Evolutionary conservation across 2,888 invertebrate genomes (phyloP), one percentile per base, ranked within the genome.

Genomic region (Euphydryas editha): DNA sequence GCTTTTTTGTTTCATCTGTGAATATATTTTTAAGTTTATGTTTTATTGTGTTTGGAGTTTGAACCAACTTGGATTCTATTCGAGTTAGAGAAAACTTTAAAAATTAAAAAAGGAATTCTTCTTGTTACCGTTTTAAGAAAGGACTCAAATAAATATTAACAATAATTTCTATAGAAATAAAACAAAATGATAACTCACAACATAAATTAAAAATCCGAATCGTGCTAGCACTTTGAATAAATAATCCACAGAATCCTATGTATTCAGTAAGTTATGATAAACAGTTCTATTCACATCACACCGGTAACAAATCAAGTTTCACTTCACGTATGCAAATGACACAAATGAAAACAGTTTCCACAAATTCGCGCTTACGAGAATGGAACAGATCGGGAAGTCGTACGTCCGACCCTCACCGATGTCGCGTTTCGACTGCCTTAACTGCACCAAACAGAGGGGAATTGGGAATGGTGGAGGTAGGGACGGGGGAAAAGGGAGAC

Each of bases 271-370:
- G 67, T 60, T 60, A 64, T 54, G 62, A 65, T 67, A 62, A 73
- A 73, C 70, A 75, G 76, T 76, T 75, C 73, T 78, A 75, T 77
- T 83, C 84, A 83, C 86, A 88, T 84, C 82, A 84, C 87, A 84
- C 78, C 78, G 77, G 79, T 78, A 81, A 74, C 79, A 82, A 86
- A 84, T 79, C 84, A 81, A 86, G 84, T 87, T 86, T 86, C 89
- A 91, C 89, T 88, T 83, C 85, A 86, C 85, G 81, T 85, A 88
- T 87, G 86, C 76, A 87, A 86, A 88, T 85, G 80, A 82, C 85
- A 85, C 85, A 74, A 79, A 85, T 82, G 82, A 85, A 85, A 89
- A 89, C 85, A 81, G 83, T 88, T 85, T 85, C 78, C 85, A 85
- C 83, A 80, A 83, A 78, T 80, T 79, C 83, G 81, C 85, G 86